These are phyloP conservation scores for Drosophila triauraria DNA, from an alignment of 1,140 invertebrate species.

Conservation along the genomic window DNA sequence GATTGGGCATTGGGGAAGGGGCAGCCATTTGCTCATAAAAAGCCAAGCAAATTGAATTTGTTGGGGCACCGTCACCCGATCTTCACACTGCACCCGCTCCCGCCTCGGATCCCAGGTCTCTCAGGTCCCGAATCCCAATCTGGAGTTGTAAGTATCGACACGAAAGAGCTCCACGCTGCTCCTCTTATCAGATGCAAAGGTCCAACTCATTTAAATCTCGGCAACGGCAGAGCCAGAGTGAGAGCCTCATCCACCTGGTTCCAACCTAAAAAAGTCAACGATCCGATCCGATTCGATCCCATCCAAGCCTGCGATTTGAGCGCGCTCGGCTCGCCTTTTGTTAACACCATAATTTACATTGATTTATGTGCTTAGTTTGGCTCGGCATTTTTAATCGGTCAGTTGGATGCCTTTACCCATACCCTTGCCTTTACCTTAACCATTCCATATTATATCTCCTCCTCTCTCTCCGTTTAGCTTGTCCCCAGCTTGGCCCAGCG, in stretches of 20 bases:
- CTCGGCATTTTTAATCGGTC: slow-evolving; percentile 83
- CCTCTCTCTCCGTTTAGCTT: slow-evolving; percentile 9
- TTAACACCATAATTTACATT: slow-evolving; percentile 84
- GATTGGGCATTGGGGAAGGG: not conserved
- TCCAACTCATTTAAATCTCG: slow-evolving; percentile 70
- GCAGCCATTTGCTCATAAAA: slow-evolving; percentile 61
- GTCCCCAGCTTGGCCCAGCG: slow-evolving; percentile 33
- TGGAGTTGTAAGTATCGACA: slow-evolving; percentile 69
- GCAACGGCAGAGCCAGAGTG: slow-evolving; percentile 21
- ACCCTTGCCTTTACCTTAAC: not conserved
- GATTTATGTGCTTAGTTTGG: slow-evolving; percentile 83
- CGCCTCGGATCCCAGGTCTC: not conserved
- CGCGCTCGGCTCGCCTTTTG: slow-evolving; percentile 75
- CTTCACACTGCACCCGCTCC: slow-evolving; percentile 19
- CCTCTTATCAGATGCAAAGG: slow-evolving; percentile 72
- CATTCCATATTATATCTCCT: not conserved
- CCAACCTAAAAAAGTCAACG: slow-evolving; percentile 48
- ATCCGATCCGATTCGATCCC: slow-evolving; percentile 38
- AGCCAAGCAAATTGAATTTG: slow-evolving; percentile 76
- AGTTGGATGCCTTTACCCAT: slow-evolving; percentile 30
- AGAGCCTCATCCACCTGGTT: slow-evolving; percentile 12
- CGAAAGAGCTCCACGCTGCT: slow-evolving; percentile 34
- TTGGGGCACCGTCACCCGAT: slow-evolving; percentile 51
- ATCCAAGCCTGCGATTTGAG: slow-evolving; percentile 55
- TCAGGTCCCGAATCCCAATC: slow-evolving; percentile 25